Base-by-base conservation (phyloP, 2,113 vertebrate species). In the Pterocles orientalis region DNA sequence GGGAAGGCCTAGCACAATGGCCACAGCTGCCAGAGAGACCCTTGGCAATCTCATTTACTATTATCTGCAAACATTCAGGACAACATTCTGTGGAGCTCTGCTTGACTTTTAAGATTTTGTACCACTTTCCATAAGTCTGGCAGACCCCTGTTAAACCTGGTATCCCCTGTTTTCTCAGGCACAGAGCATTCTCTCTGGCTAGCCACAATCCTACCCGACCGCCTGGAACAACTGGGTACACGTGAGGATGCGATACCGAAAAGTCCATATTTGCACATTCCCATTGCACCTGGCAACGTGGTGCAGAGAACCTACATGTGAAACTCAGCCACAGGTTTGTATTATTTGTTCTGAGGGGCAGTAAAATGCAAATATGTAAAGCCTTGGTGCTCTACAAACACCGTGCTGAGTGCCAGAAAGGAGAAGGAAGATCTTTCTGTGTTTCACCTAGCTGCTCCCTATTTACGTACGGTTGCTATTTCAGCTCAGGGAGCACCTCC, bases 271-370 rank as follows among this genome's bases (percentile, higher is more conserved):
- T 16, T 76, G 12, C 48, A 41, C 51, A 47, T 70, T 78, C 54
- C 66, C 56, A 26, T 2, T 33, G 39, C 26, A 56, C 8, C 39
- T 79, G 65, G 28, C 28, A 66, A 23, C 0, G 0, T 0, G 17
- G 25, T 53, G 20, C 58, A 73, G 54, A 62, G 69, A 77, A 72
- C 18, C 18, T 15, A 6, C 21, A 15, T 1, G 18, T 13, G 9
- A 58, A 41, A n/a, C 36, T 31, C 56, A 43, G 53, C 41, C 54
- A 25, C 1, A 23, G 50, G 12, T 6, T 6, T 18, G 10, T 17
- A 24, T 28, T 31, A 6, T 29, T 29, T 82, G 69, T 14, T 36
- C 51, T 60, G 31, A 60, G 48, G 34, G 18, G 48, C 78, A 62
- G 77, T 47, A 92, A 41, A 81, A 81, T 23, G 6, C 58, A 61